Evolutionary conservation across 2,113 vertebrate genomes (phyloP).

Genomic region (Anguilla rostrata): DNA sequence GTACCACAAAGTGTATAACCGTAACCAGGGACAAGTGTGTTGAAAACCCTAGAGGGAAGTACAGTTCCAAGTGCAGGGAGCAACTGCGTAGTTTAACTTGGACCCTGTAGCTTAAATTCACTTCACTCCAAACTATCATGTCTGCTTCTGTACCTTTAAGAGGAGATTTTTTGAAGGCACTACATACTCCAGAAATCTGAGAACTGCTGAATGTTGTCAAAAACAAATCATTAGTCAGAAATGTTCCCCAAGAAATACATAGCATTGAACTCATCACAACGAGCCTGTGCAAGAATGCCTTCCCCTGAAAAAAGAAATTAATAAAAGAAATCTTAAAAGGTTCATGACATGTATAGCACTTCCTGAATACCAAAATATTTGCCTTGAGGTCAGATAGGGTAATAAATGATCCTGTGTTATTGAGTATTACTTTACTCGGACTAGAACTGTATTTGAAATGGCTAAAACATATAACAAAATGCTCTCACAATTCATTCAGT

Average conservation of each 20-base stretch:
- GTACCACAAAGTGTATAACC: no score
- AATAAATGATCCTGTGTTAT: constrained; percentile 17
- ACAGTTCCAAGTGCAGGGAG: no score
- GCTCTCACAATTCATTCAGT: constrained; percentile 37
- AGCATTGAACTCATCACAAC: constrained; percentile 19
- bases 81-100: no score
- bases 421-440: background rate
- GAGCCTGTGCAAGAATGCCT: constrained; percentile 37
- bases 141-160: constrained; percentile 25
- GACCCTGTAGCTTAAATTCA: background rate
- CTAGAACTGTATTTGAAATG: background rate
- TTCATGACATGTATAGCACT: constrained; percentile 35
- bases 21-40: no score
- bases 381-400: constrained; percentile 42
- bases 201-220: constrained; percentile 34
- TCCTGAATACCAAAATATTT: constrained; percentile 46
- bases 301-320: constrained; percentile 29
- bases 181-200: constrained; percentile 1
- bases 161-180: background rate
- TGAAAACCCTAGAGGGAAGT: no score
- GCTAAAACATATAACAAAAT: background rate
- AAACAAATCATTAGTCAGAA: constrained; percentile 44
- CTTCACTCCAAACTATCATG: background rate
- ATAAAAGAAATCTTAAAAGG: constrained; percentile 32
- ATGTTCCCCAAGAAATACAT: constrained; percentile 36